Evolutionary conservation across 2,113 vertebrate species (phyloP).

Genomic region (Pelobates fuscus): DNA sequence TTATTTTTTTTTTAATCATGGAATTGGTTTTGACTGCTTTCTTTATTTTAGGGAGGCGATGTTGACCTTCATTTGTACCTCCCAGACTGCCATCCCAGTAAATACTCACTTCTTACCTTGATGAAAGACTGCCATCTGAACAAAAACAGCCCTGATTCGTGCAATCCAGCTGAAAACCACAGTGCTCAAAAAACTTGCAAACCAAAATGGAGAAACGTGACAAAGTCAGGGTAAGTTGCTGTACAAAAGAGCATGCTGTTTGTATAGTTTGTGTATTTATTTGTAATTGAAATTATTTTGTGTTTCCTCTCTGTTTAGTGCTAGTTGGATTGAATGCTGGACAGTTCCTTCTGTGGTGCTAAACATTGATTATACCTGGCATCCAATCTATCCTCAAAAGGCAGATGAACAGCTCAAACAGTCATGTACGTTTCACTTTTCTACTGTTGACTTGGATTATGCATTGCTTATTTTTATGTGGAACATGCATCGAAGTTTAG

Average conservation of each 20-base stretch:
- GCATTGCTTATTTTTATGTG: too few species aligned
- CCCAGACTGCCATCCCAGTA: constrained; percentile 95
- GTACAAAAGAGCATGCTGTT: not conserved
- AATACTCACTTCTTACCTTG: constrained; percentile 93
- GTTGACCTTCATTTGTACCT: constrained; percentile 92
- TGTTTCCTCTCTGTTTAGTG: constrained; percentile 67
- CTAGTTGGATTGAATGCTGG: constrained; percentile 98
- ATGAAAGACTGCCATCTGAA: constrained; percentile 87
- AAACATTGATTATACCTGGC: constrained; percentile 95
- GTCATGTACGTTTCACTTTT: constrained; percentile 76
- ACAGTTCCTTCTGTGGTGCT: constrained; percentile 91
- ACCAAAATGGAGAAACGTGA: constrained; percentile 91
- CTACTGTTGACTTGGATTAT: too few species aligned
- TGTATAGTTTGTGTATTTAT: too few species aligned
- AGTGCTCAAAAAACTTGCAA: constrained; percentile 78
- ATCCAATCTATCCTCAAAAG: constrained; percentile 96
- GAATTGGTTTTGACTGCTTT: not conserved
- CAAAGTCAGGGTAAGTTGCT: constrained; percentile 85
- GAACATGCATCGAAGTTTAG: too few species aligned
- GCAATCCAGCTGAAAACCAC: constrained; percentile 80
- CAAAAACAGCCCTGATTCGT: constrained; percentile 79
- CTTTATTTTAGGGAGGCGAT: constrained; percentile 83
- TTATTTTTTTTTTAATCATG: not conserved
- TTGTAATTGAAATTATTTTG: too few species aligned
- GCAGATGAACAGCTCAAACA: constrained; percentile 94